These are phyloP conservation scores for Leptinotarsa haldemani DNA, from an alignment of 2,888 invertebrate genomes.

Conservation along the genomic window DNA sequence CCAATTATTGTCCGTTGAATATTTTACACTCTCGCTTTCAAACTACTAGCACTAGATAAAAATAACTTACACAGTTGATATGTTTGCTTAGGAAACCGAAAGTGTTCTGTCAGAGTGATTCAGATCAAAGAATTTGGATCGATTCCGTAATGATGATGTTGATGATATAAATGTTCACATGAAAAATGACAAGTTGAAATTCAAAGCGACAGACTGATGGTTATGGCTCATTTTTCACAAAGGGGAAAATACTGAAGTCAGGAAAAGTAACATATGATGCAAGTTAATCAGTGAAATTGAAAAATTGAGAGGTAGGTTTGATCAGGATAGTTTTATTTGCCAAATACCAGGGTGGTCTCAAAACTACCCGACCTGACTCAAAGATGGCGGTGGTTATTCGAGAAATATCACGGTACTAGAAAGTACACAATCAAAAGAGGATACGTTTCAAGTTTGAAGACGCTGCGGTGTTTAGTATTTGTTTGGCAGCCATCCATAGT, in stretches of 20 bases:
- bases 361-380: too few species aligned
- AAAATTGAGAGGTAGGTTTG: too few species aligned
- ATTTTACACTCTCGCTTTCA: conserved; percentile 8
- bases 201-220: neutral
- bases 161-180: neutral
- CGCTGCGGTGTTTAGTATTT: too few species aligned
- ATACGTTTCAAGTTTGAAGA: too few species aligned
- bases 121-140: neutral
- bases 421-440: too few species aligned
- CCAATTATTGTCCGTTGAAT: conserved; percentile 8
- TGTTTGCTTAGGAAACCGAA: neutral
- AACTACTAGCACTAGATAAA: neutral
- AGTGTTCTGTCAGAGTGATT: conserved; percentile 6
- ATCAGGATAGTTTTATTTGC: too few species aligned
- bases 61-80: conserved; percentile 5
- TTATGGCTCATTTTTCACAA: neutral
- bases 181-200: neutral
- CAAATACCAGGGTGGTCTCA: too few species aligned
- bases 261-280: neutral
- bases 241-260: neutral
- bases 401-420: too few species aligned
- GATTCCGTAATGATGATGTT: conserved; percentile 1
- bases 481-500: too few species aligned
- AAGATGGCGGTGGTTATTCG: too few species aligned
- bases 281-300: too few species aligned